Evolutionary conservation across 1,140 invertebrate genomes (phyloP), one percentile per base, ranked within the genome.

Genomic region (Oreohelix idahoensis): DNA sequence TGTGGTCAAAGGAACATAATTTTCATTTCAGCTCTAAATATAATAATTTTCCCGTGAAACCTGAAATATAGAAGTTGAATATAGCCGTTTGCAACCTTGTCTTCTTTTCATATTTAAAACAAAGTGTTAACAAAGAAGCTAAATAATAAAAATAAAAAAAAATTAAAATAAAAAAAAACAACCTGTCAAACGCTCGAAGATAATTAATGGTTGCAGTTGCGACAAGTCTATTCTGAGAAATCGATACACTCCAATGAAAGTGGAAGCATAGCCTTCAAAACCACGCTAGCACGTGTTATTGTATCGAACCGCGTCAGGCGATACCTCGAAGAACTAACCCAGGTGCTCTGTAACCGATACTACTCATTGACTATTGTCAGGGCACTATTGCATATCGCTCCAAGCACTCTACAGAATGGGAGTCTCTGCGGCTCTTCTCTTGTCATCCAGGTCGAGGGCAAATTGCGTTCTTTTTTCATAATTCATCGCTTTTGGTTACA

Each of bases 321-420:
- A 66, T 66, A 29, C 63, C 63, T 17, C 63, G 5, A 32, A 66
- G 63, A 66, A 66, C 63, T 13, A 66, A 32, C 63, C 63, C 63
- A 66, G 63, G 63, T 66, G 63, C 17, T 66, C 63, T 66, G 63
- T 32, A 66, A 66, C 63, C 63, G 63, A 66, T 66, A 66, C 63
- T 1, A 66, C 29, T 23, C 63, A 66, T 66, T 66, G 63, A 66
- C 63, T 66, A 66, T 66, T 66, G 63, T 66, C 8, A 32, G 1
- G 29, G 29, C n/a, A 8, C 20, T 32, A n/a, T 66, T n/a, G 17
- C n/a, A 32, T 58, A 58, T 66, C 63, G 29, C 63, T 66, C 0
- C 8, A 32, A 66, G 63, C 63, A 23, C 63, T 11, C 63, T 23
- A 32, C n/a, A 66, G 29, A 66, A 66, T 66, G 29, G 2, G n/a